Conservation (phyloP, 2,113 vertebrate species). For the Calidris pygmaea region DNA sequence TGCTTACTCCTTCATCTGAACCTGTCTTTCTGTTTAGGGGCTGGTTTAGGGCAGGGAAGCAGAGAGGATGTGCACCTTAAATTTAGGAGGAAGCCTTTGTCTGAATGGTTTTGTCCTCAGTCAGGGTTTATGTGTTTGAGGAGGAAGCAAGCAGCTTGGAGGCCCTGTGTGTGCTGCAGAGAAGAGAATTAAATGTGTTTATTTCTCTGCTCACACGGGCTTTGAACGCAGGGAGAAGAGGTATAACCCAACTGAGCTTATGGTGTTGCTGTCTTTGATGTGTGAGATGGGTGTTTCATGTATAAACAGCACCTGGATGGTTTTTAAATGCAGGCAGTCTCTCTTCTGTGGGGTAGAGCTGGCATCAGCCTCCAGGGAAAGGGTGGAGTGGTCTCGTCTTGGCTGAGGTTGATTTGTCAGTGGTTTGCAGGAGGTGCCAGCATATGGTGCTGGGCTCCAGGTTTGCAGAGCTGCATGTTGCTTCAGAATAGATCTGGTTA, state of each 20-base stretch:
- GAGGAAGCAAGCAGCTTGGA: not conserved
- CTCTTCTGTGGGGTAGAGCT: not conserved
- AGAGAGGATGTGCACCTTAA: not conserved
- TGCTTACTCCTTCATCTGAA: not conserved
- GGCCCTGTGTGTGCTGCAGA: not conserved
- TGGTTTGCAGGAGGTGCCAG: not conserved
- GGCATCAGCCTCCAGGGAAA: slow-evolving; percentile 20
- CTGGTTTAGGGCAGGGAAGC: not conserved
- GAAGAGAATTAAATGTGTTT: not conserved
- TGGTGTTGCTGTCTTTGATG: slow-evolving; percentile 1
- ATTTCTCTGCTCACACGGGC: not conserved
- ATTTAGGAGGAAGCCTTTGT: not conserved
- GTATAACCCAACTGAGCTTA: not conserved
- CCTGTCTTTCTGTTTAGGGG: not conserved
- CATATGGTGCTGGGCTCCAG: not conserved
- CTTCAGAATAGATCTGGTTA: not conserved
- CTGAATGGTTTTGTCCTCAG: not conserved
- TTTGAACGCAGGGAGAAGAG: not conserved
- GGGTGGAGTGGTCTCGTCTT: not conserved
- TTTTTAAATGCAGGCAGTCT: not conserved
- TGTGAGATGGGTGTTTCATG: not conserved
- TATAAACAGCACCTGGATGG: slow-evolving; percentile 37
- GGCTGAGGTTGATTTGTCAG: not conserved
- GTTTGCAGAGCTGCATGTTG: not conserved
- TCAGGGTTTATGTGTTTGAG: not conserved